Evolutionary conservation across 2,888 invertebrate species (phyloP).

Genomic region (Psylliodes chrysocephalus): DNA sequence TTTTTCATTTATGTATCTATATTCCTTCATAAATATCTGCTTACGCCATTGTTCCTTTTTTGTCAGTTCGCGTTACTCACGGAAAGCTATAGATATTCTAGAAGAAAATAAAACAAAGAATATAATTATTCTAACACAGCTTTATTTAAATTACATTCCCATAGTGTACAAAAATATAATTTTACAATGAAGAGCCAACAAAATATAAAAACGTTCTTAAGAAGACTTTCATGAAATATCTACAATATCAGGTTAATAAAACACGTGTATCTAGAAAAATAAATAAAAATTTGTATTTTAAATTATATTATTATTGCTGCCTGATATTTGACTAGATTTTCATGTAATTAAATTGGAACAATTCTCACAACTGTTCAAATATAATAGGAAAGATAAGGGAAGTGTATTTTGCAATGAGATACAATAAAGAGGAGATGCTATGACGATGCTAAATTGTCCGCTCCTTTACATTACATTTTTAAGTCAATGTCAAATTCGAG

Average conservation of each 20-base stretch:
- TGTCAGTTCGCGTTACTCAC: no score
- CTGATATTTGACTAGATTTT: conserved; percentile 5
- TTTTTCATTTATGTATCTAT: no score
- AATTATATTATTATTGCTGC: neutral
- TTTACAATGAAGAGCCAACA: neutral
- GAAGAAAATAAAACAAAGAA: no score
- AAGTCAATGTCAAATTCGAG: no score
- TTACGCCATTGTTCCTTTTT: no score
- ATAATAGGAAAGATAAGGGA: no score
- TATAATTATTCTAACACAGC: neutral
- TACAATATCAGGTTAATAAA: neutral
- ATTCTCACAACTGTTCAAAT: conserved; percentile 7
- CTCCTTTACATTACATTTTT: no score
- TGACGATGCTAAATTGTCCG: no score
- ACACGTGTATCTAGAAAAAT: neutral
- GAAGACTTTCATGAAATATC: neutral
- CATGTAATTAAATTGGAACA: neutral
- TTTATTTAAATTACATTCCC: conserved; percentile 13
- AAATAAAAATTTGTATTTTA: neutral
- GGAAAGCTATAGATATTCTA: no score
- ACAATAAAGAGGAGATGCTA: no score
- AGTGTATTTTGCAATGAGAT: no score
- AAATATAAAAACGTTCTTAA: neutral
- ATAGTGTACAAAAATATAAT: conserved; percentile 14
- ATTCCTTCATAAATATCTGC: no score